These are phyloP conservation scores for Panorpa germanica DNA, from an alignment of 2,888 invertebrate genomes.

Conservation along the genomic window DNA sequence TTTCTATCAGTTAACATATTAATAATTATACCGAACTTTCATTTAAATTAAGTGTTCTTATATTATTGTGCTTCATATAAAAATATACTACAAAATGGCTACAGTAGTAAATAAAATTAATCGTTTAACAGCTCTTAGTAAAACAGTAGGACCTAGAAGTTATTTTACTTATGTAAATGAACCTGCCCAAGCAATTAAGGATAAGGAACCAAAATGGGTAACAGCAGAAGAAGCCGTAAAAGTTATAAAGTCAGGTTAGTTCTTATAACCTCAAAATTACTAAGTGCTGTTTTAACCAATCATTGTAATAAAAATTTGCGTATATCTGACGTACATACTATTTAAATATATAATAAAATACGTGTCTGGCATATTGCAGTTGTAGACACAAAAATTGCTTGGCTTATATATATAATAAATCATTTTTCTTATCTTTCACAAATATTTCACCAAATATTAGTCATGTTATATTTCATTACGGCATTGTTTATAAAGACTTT, in stretches of 20 bases:
- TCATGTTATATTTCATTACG: not conserved
- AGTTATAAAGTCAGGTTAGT: conserved; percentile 60
- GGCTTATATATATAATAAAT: too few species aligned
- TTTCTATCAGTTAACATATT: too few species aligned
- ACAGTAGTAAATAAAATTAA: too few species aligned
- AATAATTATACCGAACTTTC: too few species aligned
- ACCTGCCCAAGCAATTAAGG: conserved; percentile 57
- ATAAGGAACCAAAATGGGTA: conserved; percentile 50
- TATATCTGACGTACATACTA: conserved; percentile 1
- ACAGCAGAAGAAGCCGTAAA: conserved; percentile 61
- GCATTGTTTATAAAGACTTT: not conserved
- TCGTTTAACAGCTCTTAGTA: too few species aligned
- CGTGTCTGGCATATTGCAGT: too few species aligned
- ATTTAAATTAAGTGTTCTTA: too few species aligned
- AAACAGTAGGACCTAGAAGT: conserved; percentile 26
- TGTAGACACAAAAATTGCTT: too few species aligned
- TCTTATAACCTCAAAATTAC: conserved; percentile 5
- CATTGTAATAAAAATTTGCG: not conserved
- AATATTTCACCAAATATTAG: not conserved
- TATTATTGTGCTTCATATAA: too few species aligned
- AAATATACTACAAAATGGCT: too few species aligned
- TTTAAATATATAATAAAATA: not conserved
- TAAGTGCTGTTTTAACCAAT: not conserved
- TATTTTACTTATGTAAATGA: conserved; percentile 67
- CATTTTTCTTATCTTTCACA: not conserved